Evolutionary conservation across 1,140 invertebrate species (phyloP).

Genomic region (Drosophila jambulina): DNA sequence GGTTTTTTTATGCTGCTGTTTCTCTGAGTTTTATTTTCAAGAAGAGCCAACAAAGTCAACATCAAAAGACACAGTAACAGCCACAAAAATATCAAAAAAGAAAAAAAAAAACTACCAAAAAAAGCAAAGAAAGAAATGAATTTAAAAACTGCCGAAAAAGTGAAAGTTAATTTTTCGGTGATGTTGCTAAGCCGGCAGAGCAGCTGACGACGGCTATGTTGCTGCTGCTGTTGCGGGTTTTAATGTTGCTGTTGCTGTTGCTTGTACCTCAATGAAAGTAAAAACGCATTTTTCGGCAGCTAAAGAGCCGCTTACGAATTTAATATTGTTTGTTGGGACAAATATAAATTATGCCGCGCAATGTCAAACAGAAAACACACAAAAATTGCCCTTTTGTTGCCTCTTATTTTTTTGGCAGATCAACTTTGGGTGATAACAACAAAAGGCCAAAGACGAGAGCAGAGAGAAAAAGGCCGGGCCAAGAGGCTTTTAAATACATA

Average conservation of each 20-base stretch:
- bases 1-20: conserved; percentile 12
- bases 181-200: conserved; percentile 74
- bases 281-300: conserved; percentile 78
- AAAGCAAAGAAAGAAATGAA: conserved; percentile 76
- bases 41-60: conserved; percentile 45
- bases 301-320: conserved; percentile 59
- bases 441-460: conserved; percentile 50
- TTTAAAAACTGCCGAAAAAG: conserved; percentile 85
- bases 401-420: conserved; percentile 33
- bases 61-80: conserved; percentile 26
- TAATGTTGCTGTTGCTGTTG: conserved; percentile 3
- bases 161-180: conserved; percentile 82
- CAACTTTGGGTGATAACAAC: conserved; percentile 53
- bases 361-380: conserved; percentile 47
- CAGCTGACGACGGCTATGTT: conserved; percentile 30
- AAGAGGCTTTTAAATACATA: conserved; percentile 41
- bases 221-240: conserved; percentile 15
- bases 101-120: conserved; percentile 61
- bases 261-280: conserved; percentile 75
- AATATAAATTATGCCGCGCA: conserved; percentile 68
- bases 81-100: conserved; percentile 43
- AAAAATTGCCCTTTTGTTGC: conserved; percentile 67
- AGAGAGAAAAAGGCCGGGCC: conserved; percentile 33
- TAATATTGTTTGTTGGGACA: conserved; percentile 51
- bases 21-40: conserved; percentile 43